Percentiles rank a stretch among this genome's conserved stretches.
These are phyloP conservation scores for Maniola hyperantus DNA, from an alignment of 2,888 invertebrate genomes.

Conservation along the genomic window DNA sequence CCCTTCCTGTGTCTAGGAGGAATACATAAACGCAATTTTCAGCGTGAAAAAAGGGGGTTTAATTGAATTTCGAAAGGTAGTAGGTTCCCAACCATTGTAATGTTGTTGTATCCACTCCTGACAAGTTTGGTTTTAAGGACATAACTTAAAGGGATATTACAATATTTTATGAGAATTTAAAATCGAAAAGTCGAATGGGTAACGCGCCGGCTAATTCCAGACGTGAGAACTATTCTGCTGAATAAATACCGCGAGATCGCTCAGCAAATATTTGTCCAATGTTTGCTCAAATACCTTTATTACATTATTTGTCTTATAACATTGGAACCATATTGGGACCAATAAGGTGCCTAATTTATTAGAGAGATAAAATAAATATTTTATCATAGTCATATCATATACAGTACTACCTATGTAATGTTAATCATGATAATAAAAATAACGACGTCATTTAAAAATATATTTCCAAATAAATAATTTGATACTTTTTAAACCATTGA, in stretches of 20 bases:
- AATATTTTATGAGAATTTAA: neutral
- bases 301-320: neutral
- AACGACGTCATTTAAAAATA: too few species aligned
- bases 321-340: too few species aligned
- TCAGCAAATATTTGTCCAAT: conserved; percentile 38
- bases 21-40: too few species aligned
- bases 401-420: too few species aligned
- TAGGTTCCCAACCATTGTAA: neutral
- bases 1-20: too few species aligned
- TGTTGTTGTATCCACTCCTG: neutral
- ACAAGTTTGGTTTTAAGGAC: too few species aligned
- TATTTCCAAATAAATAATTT: too few species aligned
- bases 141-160: neutral
- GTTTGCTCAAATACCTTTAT: conserved; percentile 34
- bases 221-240: conserved; percentile 40
- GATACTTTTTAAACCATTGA: too few species aligned
- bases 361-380: neutral
- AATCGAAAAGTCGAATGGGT: conserved; percentile 22
- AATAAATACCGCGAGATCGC: conserved; percentile 39
- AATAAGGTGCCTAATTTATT: neutral
- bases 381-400: too few species aligned
- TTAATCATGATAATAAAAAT: too few species aligned
- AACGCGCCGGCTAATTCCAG: conserved; percentile 33
- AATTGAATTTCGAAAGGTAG: neutral
- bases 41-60: too few species aligned